Conservation (phyloP, 2,797 vertebrate species). For the Fistularia tabacaria region DNA sequence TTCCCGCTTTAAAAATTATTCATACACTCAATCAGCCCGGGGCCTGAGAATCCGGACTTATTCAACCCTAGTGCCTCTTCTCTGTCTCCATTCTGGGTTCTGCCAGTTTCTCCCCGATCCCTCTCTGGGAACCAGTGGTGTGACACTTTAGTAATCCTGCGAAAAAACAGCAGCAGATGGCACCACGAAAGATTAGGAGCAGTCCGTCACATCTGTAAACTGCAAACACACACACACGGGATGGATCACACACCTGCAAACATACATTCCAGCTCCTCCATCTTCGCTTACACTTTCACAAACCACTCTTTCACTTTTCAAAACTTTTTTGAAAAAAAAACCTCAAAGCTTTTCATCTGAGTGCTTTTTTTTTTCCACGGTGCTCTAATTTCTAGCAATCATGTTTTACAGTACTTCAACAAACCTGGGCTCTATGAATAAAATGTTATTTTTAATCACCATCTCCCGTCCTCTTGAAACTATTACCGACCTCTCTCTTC, state of each 20-base stretch:
- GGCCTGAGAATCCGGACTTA: neutral
- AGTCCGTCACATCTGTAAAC: slow-evolving; percentile 58
- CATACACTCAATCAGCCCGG: neutral
- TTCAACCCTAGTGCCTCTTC: slow-evolving; percentile 2
- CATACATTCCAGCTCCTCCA: slow-evolving; percentile 4
- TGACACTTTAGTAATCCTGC: slow-evolving; percentile 45
- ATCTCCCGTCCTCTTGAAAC: slow-evolving; percentile 16
- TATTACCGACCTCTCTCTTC: slow-evolving; percentile 19
- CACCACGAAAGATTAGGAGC: slow-evolving; percentile 45
- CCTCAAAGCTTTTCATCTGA: no score
- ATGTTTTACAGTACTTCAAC: neutral
- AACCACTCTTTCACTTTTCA: neutral
- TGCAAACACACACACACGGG: slow-evolving; percentile 6
- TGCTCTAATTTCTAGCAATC: neutral
- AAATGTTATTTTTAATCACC: slow-evolving; percentile 35
- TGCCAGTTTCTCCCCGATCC: slow-evolving; percentile 17
- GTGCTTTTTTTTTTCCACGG: neutral
- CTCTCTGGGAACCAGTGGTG: slow-evolving; percentile 31
- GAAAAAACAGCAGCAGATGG: slow-evolving; percentile 71
- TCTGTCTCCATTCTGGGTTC: slow-evolving; percentile 14
- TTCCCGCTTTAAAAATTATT: no score
- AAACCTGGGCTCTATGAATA: slow-evolving; percentile 13
- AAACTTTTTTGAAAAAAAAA: no score
- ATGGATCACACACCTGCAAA: neutral
- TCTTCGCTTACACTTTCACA: slow-evolving; percentile 15